These are phyloP conservation scores for Lithodes maja DNA, from an alignment of 2,888 invertebrate genomes.

Conservation along the genomic window DNA sequence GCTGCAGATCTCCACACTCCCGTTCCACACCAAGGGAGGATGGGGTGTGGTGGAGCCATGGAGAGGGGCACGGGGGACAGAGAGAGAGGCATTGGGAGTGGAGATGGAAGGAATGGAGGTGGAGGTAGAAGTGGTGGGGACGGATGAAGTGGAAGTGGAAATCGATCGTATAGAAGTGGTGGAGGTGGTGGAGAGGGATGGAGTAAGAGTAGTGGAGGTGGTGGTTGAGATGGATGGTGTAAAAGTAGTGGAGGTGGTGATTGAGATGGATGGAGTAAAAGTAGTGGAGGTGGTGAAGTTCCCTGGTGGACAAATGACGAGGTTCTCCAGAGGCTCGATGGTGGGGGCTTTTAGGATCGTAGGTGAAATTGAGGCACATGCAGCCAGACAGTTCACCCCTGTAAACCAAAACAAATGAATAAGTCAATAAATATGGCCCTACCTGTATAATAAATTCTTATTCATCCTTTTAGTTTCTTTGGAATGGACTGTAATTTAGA, in stretches of 20 bases:
- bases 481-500: too few relatives aligned
- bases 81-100: not conserved
- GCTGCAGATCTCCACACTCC: slow-evolving; percentile 28
- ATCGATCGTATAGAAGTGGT: not conserved
- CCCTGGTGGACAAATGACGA: slow-evolving; percentile 11
- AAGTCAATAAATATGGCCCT: too few relatives aligned
- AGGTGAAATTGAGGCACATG: slow-evolving; percentile 39
- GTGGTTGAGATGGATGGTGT: not conserved
- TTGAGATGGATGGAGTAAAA: not conserved
- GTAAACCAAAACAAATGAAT: not conserved
- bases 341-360: slow-evolving; percentile 30
- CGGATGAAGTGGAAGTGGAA: not conserved
- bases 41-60: not conserved
- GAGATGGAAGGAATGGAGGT: not conserved
- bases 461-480: too few relatives aligned
- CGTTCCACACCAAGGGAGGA: not conserved
- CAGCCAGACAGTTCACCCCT: slow-evolving; percentile 17
- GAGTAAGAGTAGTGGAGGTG: not conserved
- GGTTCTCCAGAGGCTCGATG: slow-evolving; percentile 21
- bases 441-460: too few relatives aligned
- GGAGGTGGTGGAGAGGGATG: not conserved
- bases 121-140: not conserved
- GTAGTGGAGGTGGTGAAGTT: not conserved
- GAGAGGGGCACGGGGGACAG: not conserved
- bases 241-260: not conserved